Evolutionary conservation across 2,113 vertebrate species (phyloP).

Genomic region (Phoxinus phoxinus): DNA sequence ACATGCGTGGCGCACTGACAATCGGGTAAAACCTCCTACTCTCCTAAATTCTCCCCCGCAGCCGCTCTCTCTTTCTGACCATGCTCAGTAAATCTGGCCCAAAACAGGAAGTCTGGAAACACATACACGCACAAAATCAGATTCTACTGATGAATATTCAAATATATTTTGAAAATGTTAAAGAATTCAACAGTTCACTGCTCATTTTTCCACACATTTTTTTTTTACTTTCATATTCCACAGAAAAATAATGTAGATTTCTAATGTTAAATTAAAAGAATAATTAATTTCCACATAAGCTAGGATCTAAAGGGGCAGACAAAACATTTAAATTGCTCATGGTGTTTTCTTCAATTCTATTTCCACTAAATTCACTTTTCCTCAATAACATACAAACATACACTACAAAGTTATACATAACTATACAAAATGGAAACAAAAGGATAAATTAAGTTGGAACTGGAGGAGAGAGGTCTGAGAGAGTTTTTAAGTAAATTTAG

Average conservation of each 20-base stretch:
- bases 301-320: conserved; percentile 7
- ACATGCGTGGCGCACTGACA: conserved; percentile 39
- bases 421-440: neutral
- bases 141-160: neutral
- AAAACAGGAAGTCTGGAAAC: conserved; percentile 30
- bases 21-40: conserved; percentile 32
- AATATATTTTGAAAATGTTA: neutral
- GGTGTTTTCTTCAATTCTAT: neutral
- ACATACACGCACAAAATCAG: neutral
- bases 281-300: neutral
- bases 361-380: too few species aligned
- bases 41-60: neutral
- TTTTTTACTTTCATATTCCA: neutral
- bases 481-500: neutral
- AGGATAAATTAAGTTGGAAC: neutral
- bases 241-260: neutral
- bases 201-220: neutral
- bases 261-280: neutral
- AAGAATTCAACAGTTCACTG: neutral
- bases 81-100: conserved; percentile 35
- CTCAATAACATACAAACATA: neutral
- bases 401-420: neutral
- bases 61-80: conserved; percentile 27
- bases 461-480: neutral
- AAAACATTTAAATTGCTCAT: conserved; percentile 14